Evolutionary conservation across 1,140 invertebrate species (phyloP).

Genomic region (Brachionus sp.): DNA sequence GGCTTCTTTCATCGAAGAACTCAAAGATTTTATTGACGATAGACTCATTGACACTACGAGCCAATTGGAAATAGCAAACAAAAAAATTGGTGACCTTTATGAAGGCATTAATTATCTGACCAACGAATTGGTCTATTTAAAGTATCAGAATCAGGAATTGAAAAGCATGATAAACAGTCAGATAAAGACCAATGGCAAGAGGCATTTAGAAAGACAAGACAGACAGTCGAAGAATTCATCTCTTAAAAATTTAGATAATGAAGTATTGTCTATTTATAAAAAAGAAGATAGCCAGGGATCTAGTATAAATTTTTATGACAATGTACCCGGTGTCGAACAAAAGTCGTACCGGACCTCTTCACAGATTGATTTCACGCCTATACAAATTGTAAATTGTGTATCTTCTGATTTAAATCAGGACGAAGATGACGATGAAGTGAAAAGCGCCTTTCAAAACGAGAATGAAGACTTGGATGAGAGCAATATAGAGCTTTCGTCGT

Average conservation of each 20-base stretch:
- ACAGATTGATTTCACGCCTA: background rate
- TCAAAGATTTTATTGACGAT: slow-evolving; percentile 25
- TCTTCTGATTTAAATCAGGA: background rate
- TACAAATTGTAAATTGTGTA: slow-evolving; percentile 18
- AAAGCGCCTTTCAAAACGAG: slow-evolving; percentile 14
- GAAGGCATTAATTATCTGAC: slow-evolving; percentile 25
- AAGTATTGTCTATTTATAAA: slow-evolving; percentile 18
- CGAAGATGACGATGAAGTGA: slow-evolving; percentile 15
- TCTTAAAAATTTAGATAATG: slow-evolving; percentile 25
- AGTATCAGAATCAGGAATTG: slow-evolving; percentile 17
- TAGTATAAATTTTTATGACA: slow-evolving; percentile 33
- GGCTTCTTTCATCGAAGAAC: slow-evolving; percentile 25
- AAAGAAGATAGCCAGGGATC: slow-evolving; percentile 24
- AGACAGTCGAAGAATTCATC: background rate
- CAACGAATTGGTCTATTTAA: background rate
- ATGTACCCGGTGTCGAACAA: background rate
- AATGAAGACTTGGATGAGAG: slow-evolving; percentile 19
- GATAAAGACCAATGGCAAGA: background rate
- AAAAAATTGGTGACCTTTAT: background rate
- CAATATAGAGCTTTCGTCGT: slow-evolving; percentile 16
- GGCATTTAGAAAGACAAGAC: background rate
- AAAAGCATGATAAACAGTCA: background rate
- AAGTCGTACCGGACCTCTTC: slow-evolving; percentile 6
- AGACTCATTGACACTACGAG: slow-evolving; percentile 19
- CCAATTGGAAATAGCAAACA: slow-evolving; percentile 25